phyloP scores from a whole-genome alignment of 2,113 vertebrate genomes.

The Puffinus mauretanicus region DNA sequence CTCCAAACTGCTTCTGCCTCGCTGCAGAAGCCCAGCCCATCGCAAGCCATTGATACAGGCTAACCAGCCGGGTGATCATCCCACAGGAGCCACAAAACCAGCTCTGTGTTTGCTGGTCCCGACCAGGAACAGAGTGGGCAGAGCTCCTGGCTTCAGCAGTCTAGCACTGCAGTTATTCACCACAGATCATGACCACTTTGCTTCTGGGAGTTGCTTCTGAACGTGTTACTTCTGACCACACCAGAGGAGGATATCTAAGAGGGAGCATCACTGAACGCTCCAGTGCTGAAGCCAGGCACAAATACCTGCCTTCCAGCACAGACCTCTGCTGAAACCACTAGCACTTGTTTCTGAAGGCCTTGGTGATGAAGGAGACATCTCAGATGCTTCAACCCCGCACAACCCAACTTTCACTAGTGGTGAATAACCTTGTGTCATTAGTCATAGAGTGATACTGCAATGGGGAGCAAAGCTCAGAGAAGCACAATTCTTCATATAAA shows the following conservation, averaged over 20 bases:
- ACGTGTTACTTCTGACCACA: not conserved
- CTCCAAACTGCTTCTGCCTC: not conserved
- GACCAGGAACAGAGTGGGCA: not conserved
- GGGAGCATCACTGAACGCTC: accelerated
- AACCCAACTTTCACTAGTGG: not conserved
- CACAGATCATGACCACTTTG: not conserved
- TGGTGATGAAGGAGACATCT: not conserved
- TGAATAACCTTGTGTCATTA: not conserved
- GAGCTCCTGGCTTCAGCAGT: not conserved
- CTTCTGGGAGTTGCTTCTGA: not conserved
- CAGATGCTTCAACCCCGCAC: not conserved
- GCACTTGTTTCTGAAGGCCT: not conserved
- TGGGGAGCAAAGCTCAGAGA: not conserved
- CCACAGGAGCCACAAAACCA: not conserved
- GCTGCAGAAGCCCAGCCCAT: not conserved
- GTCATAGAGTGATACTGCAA: not conserved
- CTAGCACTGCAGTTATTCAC: not conserved
- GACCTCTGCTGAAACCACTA: not conserved
- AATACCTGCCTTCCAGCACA: not conserved
- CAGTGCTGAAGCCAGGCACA: not conserved
- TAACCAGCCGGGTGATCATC: accelerated
- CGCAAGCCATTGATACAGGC: accelerated
- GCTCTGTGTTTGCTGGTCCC: not conserved
- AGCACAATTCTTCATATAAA: not conserved
- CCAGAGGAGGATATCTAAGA: not conserved